Evolutionary conservation across 2,113 vertebrate species (phyloP), one percentile per base, ranked within the genome.

Genomic region (Perca fluviatilis): DNA sequence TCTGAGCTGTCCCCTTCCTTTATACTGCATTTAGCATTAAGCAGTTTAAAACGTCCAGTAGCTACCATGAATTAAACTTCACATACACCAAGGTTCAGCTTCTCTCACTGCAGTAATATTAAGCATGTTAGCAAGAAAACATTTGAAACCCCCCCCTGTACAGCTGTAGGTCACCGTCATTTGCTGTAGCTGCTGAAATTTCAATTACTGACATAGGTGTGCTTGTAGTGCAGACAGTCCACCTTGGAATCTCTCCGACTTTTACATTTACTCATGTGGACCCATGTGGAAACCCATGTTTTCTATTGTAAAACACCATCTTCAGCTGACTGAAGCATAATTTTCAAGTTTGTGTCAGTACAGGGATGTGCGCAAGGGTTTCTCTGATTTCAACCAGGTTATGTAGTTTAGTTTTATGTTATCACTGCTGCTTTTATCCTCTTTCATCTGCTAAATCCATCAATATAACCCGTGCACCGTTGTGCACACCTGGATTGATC

Each of bases 111-210:
- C 40, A 75, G 60, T 76, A 72, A 62, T 70, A 77, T 53, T 3
- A 21, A 70, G 62, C 67, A 67, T 53, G 62, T 70, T 73, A 53
- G 18, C 12, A 64, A 63, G n/a, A 83, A 40, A 58, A 54, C 19
- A 36, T 74, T 74, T 85, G 54, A 80, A 81, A 75, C 68, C 13
- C 27, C 13, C 27, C 12, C 58, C 68, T 79, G 67, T 27, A 47
- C 62, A 64, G 18, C 50, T 82, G 69, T 33, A 53, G 54, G 78
- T 67, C 30, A 84, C 57, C 66, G 69, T 78, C 74, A 82, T 84
- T 82, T 82, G 23, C 51, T 57, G 57, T 23, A 62, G 50, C 65
- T 79, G 77, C 69, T 68, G 46, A 79, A 43, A 65, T 65, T 27
- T 75, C 23, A 88, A 33, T 77, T 71, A n/a, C 23, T 70, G 36